phyloP scores from a whole-genome alignment of 2,888 invertebrate species.

The Caenorhabditis wallacei region DNA sequence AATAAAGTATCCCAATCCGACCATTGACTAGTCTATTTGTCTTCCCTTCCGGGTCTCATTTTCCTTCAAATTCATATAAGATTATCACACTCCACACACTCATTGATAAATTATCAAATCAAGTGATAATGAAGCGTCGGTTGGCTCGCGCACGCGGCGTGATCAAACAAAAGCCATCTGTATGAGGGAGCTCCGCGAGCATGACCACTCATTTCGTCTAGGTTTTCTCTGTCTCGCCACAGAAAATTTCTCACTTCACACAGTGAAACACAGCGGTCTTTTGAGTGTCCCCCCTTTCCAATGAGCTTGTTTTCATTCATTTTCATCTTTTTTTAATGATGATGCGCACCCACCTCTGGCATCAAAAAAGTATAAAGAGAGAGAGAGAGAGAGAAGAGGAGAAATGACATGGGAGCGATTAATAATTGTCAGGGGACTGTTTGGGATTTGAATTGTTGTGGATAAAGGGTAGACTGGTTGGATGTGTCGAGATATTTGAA shows the following conservation, averaged over 20 bases:
- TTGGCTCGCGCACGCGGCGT: constrained; percentile 24
- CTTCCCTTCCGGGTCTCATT: background rate
- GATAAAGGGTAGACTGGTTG: constrained; percentile 1
- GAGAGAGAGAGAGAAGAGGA: background rate
- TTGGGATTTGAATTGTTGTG: background rate
- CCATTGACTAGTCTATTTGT: background rate
- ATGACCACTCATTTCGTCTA: constrained; percentile 43
- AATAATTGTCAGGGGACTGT: constrained; percentile 25
- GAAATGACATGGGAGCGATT: background rate
- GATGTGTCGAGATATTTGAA: background rate
- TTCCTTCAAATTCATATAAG: background rate
- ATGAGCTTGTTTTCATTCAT: constrained; percentile 41
- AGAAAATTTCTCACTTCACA: constrained; percentile 51
- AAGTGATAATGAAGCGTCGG: constrained; percentile 17
- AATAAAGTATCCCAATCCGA: too few relatives aligned
- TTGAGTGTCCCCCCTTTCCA: constrained; percentile 24
- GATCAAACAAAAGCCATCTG: constrained; percentile 46
- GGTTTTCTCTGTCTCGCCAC: background rate
- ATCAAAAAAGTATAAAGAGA: constrained; percentile 12
- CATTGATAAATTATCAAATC: constrained; percentile 16
- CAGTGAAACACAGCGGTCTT: constrained; percentile 52
- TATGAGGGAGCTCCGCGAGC: constrained; percentile 9
- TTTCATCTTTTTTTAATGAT: constrained; percentile 26
- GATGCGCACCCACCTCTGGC: constrained; percentile 23
- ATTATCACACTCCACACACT: constrained; percentile 6